phyloP scores from a whole-genome alignment of 2,888 invertebrate genomes.

The Alitta virens region DNA sequence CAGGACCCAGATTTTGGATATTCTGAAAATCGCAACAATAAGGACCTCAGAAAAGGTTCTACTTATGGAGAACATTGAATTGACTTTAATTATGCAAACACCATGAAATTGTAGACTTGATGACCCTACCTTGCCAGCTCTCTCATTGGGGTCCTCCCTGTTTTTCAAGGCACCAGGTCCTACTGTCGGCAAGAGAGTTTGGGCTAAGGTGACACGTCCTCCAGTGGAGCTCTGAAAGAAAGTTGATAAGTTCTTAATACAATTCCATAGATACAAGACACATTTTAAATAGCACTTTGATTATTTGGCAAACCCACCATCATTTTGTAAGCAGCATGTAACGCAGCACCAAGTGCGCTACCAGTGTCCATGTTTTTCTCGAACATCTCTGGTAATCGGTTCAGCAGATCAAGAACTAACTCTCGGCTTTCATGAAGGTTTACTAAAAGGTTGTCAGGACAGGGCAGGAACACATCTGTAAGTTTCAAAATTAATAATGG shows the following conservation, averaged over 20 bases:
- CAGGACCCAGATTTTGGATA: slow-evolving; percentile 82
- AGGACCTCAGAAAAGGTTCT: too few species aligned
- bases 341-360: slow-evolving; percentile 86
- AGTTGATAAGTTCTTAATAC: not conserved
- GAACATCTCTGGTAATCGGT: slow-evolving; percentile 77
- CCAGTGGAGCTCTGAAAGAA: slow-evolving; percentile 71
- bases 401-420: slow-evolving; percentile 53
- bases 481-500: too few species aligned
- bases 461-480: slow-evolving; percentile 88
- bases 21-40: slow-evolving; percentile 59
- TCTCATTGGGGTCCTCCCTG: slow-evolving; percentile 84
- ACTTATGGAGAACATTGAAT: not conserved
- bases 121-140: slow-evolving; percentile 64
- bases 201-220: slow-evolving; percentile 92
- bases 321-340: slow-evolving; percentile 88
- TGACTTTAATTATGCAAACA: not conserved
- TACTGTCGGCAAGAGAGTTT: slow-evolving; percentile 71
- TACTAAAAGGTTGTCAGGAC: slow-evolving; percentile 87
- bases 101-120: too few species aligned
- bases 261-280: too few species aligned
- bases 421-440: slow-evolving; percentile 84
- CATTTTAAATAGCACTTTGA: too few species aligned
- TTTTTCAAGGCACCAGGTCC: slow-evolving; percentile 83
- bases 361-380: slow-evolving; percentile 67
- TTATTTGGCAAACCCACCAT: slow-evolving; percentile 65